phyloP scores from a whole-genome alignment of 1,140 invertebrate genomes.

The Ostrea edulis region DNA sequence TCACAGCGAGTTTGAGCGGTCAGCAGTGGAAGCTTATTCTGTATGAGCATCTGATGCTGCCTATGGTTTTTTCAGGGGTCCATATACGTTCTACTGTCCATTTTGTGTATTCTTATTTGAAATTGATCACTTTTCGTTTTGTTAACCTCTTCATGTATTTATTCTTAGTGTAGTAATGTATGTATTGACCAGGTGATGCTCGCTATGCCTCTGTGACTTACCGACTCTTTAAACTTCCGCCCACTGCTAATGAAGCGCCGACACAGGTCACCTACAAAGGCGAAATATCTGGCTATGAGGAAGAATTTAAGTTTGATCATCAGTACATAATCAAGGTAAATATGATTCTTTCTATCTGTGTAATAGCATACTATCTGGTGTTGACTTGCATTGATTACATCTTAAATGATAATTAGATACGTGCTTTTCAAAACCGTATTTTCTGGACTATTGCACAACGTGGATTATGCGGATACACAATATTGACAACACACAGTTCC shows the following conservation, averaged over 20 bases:
- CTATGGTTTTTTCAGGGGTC: too few species aligned
- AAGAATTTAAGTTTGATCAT: slow-evolving; percentile 68
- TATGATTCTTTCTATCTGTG: too few species aligned
- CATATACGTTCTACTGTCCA: too few species aligned
- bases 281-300: slow-evolving; percentile 63
- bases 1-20: too few species aligned
- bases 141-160: too few species aligned
- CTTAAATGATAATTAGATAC: neutral
- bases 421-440: neutral
- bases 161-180: neutral
- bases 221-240: slow-evolving; percentile 74
- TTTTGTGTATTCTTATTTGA: too few species aligned
- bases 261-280: slow-evolving; percentile 70
- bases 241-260: neutral
- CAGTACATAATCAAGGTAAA: slow-evolving; percentile 67
- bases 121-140: too few species aligned
- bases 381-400: too few species aligned
- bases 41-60: too few species aligned
- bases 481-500: neutral
- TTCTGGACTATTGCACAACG: neutral
- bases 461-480: neutral
- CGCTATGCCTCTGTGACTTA: slow-evolving; percentile 74
- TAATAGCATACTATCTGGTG: too few species aligned
- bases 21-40: too few species aligned
- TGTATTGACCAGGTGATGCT: slow-evolving; percentile 65